Conservation (phyloP, 2,797 vertebrate species). For the Sebastes oblongus region DNA sequence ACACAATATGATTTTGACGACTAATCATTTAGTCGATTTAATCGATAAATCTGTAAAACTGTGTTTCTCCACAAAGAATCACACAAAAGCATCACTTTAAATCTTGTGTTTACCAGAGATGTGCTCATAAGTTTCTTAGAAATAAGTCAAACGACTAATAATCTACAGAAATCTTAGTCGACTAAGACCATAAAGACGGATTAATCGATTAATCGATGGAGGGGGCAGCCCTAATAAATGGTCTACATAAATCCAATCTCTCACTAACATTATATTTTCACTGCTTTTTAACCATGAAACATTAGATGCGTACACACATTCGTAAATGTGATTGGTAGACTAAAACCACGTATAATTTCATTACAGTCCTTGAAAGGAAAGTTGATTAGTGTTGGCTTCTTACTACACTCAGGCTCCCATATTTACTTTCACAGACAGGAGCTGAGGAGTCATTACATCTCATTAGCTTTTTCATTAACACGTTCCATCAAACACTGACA, state of each 20-base stretch:
- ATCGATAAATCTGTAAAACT: too few species aligned
- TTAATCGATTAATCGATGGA: too few species aligned
- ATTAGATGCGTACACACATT: background rate
- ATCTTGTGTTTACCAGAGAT: too few species aligned
- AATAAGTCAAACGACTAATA: too few species aligned
- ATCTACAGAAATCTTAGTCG: too few species aligned
- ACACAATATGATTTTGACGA: too few species aligned
- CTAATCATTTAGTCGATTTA: too few species aligned
- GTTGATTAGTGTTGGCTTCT: conserved; percentile 46
- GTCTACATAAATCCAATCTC: background rate
- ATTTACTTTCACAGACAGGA: conserved; percentile 85
- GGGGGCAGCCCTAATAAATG: background rate
- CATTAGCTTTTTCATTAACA: conserved; percentile 85
- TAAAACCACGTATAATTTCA: conserved; percentile 17
- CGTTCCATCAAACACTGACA: conserved; percentile 72
- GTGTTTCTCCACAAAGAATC: too few species aligned
- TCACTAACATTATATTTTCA: background rate
- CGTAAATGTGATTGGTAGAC: conserved; percentile 4
- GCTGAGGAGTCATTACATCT: conserved; percentile 85
- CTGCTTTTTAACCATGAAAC: background rate
- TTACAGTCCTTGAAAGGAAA: conserved; percentile 28
- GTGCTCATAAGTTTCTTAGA: too few species aligned
- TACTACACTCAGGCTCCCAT: conserved; percentile 79
- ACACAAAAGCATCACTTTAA: too few species aligned
- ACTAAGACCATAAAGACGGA: too few species aligned